A percentile compares a stretch with the other conserved stretches of the same genome.
These are phyloP conservation scores for Dendrocopos noguchii DNA, from an alignment of 2,113 vertebrate species.

Conservation along the genomic window DNA sequence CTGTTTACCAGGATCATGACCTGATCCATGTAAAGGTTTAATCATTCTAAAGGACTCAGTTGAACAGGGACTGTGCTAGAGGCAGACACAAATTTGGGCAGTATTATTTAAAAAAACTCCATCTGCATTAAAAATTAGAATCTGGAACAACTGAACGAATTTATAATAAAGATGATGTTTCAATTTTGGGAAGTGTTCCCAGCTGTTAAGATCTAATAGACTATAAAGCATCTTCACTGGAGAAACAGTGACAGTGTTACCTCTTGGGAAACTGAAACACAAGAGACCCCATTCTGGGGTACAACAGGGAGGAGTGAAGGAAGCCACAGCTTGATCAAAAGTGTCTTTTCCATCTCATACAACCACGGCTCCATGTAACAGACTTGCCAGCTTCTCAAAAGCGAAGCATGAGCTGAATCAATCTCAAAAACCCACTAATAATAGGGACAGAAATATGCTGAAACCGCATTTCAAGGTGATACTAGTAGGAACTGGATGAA, in stretches of 20 bases:
- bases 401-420: neutral
- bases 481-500: fast-evolving
- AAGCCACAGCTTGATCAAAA: neutral
- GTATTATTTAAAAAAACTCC: neutral
- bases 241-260: neutral
- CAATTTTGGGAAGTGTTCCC: neutral
- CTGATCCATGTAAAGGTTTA: neutral
- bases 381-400: neutral
- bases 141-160: neutral
- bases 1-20: neutral
- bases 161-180: neutral
- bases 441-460: neutral
- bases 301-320: neutral
- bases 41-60: neutral
- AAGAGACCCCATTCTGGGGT: neutral
- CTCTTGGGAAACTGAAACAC: neutral
- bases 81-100: neutral
- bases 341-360: neutral
- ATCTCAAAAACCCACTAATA: neutral
- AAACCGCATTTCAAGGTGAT: neutral
- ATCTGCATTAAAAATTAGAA: neutral
- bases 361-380: neutral
- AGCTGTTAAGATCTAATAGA: neutral
- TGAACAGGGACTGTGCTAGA: neutral
- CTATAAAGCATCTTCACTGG: neutral